Conservation (phyloP, 2,888 invertebrate genomes). For the Caenorhabditis macrosperma region DNA sequence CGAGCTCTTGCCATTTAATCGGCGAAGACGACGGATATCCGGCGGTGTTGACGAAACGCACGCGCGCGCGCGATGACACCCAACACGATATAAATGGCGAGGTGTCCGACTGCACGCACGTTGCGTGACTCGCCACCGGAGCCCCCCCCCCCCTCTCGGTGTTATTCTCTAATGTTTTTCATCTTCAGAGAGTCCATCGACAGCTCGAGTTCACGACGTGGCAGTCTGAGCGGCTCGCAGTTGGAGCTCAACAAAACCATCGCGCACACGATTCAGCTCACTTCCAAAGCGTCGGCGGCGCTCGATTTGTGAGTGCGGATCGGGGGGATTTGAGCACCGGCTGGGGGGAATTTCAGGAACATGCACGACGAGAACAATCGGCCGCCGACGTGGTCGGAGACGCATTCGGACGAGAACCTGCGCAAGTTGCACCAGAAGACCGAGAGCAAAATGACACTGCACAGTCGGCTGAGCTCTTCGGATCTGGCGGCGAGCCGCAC, state of each 20-base stretch:
- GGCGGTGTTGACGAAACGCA: slow-evolving; percentile 14
- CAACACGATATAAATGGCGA: slow-evolving; percentile 40
- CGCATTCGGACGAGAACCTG: slow-evolving; percentile 22
- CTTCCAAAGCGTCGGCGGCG: slow-evolving; percentile 38
- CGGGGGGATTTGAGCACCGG: neutral
- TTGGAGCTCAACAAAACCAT: slow-evolving; percentile 57
- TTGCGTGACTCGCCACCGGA: neutral
- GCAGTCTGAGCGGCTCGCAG: slow-evolving; percentile 48
- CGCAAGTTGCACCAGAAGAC: slow-evolving; percentile 19
- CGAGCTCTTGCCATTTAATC: neutral
- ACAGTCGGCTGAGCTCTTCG: slow-evolving; percentile 41
- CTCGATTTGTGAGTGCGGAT: slow-evolving; percentile 45
- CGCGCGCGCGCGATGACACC: slow-evolving; percentile 33
- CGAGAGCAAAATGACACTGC: slow-evolving; percentile 44
- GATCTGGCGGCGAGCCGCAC: slow-evolving; percentile 29
- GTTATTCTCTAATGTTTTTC: slow-evolving; percentile 17
- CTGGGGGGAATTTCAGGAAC: slow-evolving; percentile 18
- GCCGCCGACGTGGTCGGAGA: slow-evolving; percentile 41
- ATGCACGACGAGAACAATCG: slow-evolving; percentile 55
- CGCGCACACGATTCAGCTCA: slow-evolving; percentile 55
- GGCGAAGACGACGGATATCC: slow-evolving; percentile 9
- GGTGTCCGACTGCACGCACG: slow-evolving; percentile 13
- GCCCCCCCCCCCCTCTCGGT: too few species aligned
- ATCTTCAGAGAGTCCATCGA: slow-evolving; percentile 55
- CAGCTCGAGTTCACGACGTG: slow-evolving; percentile 42